A percentile compares a stretch with the other conserved stretches of the same genome.
Conservation (phyloP, 2,113 vertebrate genomes). For the Ammodytes dubius region DNA sequence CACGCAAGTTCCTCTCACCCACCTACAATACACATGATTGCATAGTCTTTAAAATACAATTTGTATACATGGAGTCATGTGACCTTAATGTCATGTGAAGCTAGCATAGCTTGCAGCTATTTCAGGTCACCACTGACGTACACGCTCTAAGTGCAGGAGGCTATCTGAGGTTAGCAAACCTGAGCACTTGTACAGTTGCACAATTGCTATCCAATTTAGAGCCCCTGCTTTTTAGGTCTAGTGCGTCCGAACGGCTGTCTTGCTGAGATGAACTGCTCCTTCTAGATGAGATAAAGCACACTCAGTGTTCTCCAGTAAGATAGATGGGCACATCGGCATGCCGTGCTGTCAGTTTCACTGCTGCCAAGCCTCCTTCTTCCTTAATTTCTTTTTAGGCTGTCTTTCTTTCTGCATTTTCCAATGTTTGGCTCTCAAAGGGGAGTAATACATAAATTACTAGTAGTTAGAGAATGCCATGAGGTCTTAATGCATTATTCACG, state of each 20-base stretch:
- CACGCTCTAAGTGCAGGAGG: conserved; percentile 10
- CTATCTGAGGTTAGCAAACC: conserved; percentile 36
- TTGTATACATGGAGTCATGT: conserved; percentile 3
- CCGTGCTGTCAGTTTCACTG: conserved; percentile 60
- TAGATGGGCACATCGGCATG: conserved; percentile 76
- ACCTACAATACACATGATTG: neutral
- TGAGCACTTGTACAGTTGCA: conserved; percentile 37
- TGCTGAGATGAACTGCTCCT: conserved; percentile 70
- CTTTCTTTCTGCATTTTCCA: conserved; percentile 38
- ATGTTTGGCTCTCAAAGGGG: conserved; percentile 34
- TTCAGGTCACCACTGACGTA: conserved; percentile 8
- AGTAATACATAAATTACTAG: conserved; percentile 68
- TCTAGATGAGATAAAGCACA: conserved; percentile 69
- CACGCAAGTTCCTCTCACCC: neutral
- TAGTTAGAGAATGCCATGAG: conserved; percentile 57
- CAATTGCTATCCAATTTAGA: conserved; percentile 55
- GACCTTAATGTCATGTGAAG: neutral
- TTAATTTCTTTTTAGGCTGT: conserved; percentile 58
- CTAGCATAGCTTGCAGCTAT: conserved; percentile 16
- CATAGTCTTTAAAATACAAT: conserved; percentile 1
- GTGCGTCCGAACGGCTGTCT: conserved; percentile 66
- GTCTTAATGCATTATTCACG: conserved; percentile 74
- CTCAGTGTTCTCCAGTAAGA: conserved; percentile 68
- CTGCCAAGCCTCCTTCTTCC: conserved; percentile 36
- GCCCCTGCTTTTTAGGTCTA: conserved; percentile 43